Evolutionary conservation across 2,797 vertebrate species (phyloP).

Genomic region (Crenichthys baileyi): DNA sequence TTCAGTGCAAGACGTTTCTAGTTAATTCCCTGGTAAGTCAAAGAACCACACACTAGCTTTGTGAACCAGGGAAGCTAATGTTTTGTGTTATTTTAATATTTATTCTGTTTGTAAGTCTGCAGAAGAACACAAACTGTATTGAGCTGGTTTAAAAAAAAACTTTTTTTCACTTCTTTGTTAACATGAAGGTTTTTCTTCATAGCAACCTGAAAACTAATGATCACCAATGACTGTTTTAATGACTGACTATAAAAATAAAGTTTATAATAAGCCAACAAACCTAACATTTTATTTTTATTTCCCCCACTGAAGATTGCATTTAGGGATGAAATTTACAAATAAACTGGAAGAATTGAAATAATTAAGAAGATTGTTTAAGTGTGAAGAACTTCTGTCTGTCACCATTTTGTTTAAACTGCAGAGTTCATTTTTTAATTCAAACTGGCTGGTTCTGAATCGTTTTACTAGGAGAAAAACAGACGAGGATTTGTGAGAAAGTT

Average conservation of each 20-base stretch:
- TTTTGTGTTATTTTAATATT: neutral
- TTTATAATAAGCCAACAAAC: neutral
- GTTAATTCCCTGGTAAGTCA: neutral
- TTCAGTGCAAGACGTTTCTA: conserved; percentile 11
- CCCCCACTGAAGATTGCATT: neutral
- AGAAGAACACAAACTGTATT: too few species aligned
- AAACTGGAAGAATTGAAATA: neutral
- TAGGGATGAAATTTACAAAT: neutral
- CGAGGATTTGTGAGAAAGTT: too few species aligned
- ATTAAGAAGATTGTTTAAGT: neutral
- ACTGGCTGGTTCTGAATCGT: too few species aligned
- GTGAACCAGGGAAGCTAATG: neutral
- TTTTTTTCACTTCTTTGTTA: neutral
- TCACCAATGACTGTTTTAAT: neutral
- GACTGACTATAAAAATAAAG: neutral
- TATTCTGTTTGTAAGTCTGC: neutral
- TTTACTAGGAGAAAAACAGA: too few species aligned
- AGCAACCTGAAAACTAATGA: neutral
- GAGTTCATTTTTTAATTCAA: too few species aligned
- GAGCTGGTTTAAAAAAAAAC: neutral
- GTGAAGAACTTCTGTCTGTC: neutral
- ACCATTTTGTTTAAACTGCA: too few species aligned
- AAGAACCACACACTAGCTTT: neutral
- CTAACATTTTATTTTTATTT: neutral
- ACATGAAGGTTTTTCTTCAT: neutral